Base-by-base conservation (phyloP, 2,888 invertebrate genomes). In the Dimorphilus gyrociliatus region DNA sequence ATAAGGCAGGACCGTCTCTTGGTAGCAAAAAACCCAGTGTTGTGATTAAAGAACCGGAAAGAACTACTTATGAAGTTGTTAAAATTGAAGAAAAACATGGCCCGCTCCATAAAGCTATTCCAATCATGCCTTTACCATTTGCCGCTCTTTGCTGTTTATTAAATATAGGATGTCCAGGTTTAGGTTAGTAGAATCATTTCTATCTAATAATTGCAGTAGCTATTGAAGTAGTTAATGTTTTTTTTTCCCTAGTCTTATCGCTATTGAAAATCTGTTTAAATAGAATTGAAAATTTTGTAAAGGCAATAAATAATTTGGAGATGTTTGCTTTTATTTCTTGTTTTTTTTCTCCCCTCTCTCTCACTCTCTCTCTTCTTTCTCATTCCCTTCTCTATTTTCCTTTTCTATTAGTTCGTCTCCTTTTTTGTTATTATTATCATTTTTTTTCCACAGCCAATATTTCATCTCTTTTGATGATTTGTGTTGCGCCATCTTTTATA, bases 21-120 rank as follows among this genome's bases (percentile, higher is more conserved):
- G n/a, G n/a, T n/a, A n/a, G n/a, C n/a, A n/a, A n/a, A n/a, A n/a
- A n/a, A n/a, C n/a, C n/a, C n/a, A n/a, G n/a, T n/a, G n/a, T n/a
- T n/a, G n/a, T n/a, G n/a, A n/a, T n/a, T n/a, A n/a, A n/a, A n/a
- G n/a, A n/a, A n/a, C n/a, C n/a, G n/a, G n/a, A n/a, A n/a, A n/a
- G n/a, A n/a, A n/a, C n/a, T n/a, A n/a, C n/a, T n/a, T n/a, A n/a
- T n/a, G n/a, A n/a, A n/a, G n/a, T 55, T 16, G 35, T 55, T 5
- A 53, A 53, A 39, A 38, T 53, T n/a, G 43, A 46, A 13, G 55
- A 56, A 33, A 56, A 55, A 77, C 56, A 79, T 74, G 63, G 84
- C 77, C 50, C 57, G 17, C 48, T 60, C 35, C 54, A 64, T 37
- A 55, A 55, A 30, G 60, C 65, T n/a, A 64, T 66, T 26, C 68